Base-by-base conservation (phyloP, 2,888 invertebrate species). In the Callosobruchus maculatus region DNA sequence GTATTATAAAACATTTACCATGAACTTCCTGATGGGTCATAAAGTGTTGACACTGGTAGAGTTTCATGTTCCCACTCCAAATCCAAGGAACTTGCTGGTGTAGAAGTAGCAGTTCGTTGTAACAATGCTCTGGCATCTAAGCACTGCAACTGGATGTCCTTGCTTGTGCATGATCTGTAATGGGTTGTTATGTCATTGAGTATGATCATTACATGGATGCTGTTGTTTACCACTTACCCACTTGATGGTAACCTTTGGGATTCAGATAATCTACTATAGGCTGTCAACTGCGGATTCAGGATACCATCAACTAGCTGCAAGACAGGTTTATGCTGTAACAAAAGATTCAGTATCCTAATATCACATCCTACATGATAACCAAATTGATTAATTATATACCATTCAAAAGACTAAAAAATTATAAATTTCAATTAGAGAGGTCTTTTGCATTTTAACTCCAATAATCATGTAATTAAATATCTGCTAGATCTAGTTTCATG, bases 11-110 rank as follows among this genome's bases (percentile, higher is more conserved):
- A 21, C 26, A 77, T 75, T 78, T 83, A 86, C 87, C 87, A 86
- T 71, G 87, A 86, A 78, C 85, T 86, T 66, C 82, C 83, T 68
- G 87, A 87, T 20, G 85, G 83, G 77, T 86, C 87, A 72, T 85
- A 83, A 68, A 84, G 79, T 77, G 85, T 79, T 21, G 85, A 86
- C 74, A 83, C 80, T 31, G 86, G 87, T 20, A 87, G 77, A 79
- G 88, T 88, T 87, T 93, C 93, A 81, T 92, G 91, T 85, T 93
- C 93, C 93, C 93, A 93, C 85, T 93, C 93, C 74, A 93, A 86
- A 82, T 93, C 93, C 74, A 93, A 84, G 3, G 92, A 92, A 80
- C 92, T 92, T n/a, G 90, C 90, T 31, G 92, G 90, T 30, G 92
- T 92, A 67, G 90, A 90, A 68, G 88, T 83, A 22, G 84, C 82